Conservation (phyloP, 1,140 invertebrate species). For the Latrodectus geometricus region DNA sequence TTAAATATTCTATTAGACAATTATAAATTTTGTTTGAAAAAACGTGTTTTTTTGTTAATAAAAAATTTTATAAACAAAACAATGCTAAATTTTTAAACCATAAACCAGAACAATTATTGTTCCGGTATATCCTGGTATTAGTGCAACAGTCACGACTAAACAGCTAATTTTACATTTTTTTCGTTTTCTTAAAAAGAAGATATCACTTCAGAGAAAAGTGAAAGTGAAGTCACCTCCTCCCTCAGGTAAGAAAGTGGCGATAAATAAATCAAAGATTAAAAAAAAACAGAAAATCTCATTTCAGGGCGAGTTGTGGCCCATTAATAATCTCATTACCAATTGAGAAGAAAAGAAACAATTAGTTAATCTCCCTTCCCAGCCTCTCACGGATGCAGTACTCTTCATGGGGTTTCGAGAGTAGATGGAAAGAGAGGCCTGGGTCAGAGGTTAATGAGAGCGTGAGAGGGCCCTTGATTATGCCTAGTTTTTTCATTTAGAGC, state of each 20-base stretch:
- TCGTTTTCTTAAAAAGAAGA: too few species aligned
- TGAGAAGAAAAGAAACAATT: slow-evolving; percentile 29
- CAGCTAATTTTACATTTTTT: too few species aligned
- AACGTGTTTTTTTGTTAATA: too few species aligned
- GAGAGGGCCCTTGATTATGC: neutral
- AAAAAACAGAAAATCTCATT: slow-evolving; percentile 5
- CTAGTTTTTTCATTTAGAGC: too few species aligned
- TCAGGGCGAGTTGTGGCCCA: neutral
- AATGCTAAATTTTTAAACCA: too few species aligned
- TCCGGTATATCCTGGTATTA: too few species aligned
- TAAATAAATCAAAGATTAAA: neutral
- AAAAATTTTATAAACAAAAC: too few species aligned
- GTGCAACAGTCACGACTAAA: too few species aligned
- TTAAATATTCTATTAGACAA: too few species aligned
- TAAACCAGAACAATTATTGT: too few species aligned
- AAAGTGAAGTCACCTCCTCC: neutral
- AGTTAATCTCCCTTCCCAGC: slow-evolving; percentile 16
- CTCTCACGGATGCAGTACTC: slow-evolving; percentile 1
- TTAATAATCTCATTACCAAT: slow-evolving; percentile 55
- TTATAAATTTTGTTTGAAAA: too few species aligned
- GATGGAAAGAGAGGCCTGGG: neutral
- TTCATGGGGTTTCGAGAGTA: slow-evolving; percentile 6
- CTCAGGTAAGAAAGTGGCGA: neutral
- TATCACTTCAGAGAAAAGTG: too few species aligned
- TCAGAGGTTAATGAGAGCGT: slow-evolving; percentile 40